Evolutionary conservation across 2,888 invertebrate genomes (phyloP).

Genomic region (Tipula confusa): DNA sequence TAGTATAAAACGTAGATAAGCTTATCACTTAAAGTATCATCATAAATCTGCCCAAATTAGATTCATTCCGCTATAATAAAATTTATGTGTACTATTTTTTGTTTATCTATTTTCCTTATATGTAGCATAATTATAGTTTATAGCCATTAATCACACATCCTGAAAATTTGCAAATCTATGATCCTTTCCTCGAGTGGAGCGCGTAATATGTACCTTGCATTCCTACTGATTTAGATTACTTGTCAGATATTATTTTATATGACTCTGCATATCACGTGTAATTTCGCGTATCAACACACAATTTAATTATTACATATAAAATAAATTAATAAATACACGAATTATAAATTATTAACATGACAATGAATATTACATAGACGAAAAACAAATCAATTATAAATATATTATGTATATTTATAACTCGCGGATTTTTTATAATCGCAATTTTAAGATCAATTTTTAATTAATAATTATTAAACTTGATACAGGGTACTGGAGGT

Average conservation of each 20-base stretch:
- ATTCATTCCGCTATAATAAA: no score
- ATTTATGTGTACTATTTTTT: no score
- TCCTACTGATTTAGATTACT: no score
- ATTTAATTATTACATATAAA: neutral
- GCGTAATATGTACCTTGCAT: no score
- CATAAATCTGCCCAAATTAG: no score
- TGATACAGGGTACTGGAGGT: neutral
- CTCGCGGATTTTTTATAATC: neutral
- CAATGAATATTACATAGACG: neutral
- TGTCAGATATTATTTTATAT: neutral
- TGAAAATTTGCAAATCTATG: no score
- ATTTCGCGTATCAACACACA: neutral
- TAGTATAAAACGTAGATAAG: neutral
- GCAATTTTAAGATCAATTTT: neutral
- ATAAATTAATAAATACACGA: neutral
- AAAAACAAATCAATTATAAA: neutral
- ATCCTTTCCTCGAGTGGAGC: no score
- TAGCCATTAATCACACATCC: neutral
- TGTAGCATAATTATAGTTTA: neutral
- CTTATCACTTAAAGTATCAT: neutral
- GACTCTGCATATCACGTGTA: neutral
- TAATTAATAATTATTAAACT: neutral
- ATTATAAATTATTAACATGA: neutral
- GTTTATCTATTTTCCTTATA: neutral
- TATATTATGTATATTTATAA: no score